These are phyloP conservation scores for Nomia melanderi DNA, from an alignment of 1,140 invertebrate species.

Conservation along the genomic window DNA sequence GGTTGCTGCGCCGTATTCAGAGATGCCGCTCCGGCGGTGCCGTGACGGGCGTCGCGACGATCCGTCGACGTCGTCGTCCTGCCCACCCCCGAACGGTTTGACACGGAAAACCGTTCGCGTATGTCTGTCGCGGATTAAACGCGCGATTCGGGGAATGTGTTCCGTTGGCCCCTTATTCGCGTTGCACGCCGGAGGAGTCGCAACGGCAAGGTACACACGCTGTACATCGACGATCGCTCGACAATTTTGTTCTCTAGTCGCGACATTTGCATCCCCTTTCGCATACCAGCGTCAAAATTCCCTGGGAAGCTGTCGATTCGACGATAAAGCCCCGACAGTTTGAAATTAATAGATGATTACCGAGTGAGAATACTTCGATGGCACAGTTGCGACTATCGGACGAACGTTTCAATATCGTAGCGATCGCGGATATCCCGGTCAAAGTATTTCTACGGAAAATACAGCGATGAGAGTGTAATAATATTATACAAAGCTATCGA, in stretches of 20 bases:
- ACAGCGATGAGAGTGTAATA: no score
- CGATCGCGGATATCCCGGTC: no score
- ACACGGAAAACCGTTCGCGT: background rate
- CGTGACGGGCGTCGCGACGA: background rate
- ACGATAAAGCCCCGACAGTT: background rate
- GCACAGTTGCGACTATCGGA: no score
- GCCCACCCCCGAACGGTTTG: background rate
- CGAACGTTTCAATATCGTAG: no score
- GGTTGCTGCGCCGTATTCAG: slow-evolving; percentile 36
- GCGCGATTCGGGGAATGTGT: background rate
- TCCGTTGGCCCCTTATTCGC: background rate
- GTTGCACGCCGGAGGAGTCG: background rate
- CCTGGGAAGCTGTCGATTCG: background rate
- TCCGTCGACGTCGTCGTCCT: background rate
- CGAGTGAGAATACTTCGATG: no score
- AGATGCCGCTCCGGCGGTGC: slow-evolving; percentile 36
- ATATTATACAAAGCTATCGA: no score
- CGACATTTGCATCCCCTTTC: background rate
- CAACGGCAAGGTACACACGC: background rate
- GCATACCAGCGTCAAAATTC: background rate
- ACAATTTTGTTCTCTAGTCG: background rate
- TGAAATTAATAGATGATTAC: no score
- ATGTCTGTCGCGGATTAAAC: background rate
- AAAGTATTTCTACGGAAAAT: no score
- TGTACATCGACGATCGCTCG: background rate